These are phyloP conservation scores for Thelaira solivaga DNA, from an alignment of 2,888 invertebrate genomes.

Conservation along the genomic window DNA sequence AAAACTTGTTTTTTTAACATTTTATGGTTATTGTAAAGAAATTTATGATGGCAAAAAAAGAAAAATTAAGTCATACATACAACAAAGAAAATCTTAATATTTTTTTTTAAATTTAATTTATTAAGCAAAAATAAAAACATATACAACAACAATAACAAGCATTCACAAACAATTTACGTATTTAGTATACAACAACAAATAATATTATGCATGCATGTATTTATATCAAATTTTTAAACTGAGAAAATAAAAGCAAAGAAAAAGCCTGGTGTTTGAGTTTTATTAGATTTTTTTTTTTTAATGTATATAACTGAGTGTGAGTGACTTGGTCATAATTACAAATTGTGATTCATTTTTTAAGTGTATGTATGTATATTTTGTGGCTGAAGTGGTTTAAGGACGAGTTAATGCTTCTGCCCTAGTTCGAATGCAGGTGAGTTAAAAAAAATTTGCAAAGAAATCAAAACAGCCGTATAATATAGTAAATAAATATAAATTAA, in stretches of 20 bases:
- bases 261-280: conserved; percentile 27
- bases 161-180: conserved; percentile 67
- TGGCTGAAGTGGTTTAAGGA: too few relatives aligned
- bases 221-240: conserved; percentile 76
- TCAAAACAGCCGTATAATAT: too few relatives aligned
- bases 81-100: conserved; percentile 48
- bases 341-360: too few relatives aligned
- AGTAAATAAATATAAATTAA: too few relatives aligned
- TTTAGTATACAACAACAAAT: conserved; percentile 73
- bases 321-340: too few relatives aligned
- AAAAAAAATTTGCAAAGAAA: too few relatives aligned
- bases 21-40: conserved; percentile 53
- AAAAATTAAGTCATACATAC: not conserved
- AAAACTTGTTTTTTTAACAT: conserved; percentile 17
- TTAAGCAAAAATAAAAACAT: conserved; percentile 60
- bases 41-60: conserved; percentile 2
- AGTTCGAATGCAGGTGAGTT: too few relatives aligned
- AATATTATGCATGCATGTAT: conserved; percentile 76
- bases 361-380: too few relatives aligned
- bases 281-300: not conserved
- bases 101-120: conserved; percentile 59
- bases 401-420: too few relatives aligned
- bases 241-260: conserved; percentile 70
- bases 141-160: conserved; percentile 64
- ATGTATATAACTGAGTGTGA: too few relatives aligned